Base-by-base conservation (phyloP, 2,113 vertebrate genomes). In the Carassius carassius region DNA sequence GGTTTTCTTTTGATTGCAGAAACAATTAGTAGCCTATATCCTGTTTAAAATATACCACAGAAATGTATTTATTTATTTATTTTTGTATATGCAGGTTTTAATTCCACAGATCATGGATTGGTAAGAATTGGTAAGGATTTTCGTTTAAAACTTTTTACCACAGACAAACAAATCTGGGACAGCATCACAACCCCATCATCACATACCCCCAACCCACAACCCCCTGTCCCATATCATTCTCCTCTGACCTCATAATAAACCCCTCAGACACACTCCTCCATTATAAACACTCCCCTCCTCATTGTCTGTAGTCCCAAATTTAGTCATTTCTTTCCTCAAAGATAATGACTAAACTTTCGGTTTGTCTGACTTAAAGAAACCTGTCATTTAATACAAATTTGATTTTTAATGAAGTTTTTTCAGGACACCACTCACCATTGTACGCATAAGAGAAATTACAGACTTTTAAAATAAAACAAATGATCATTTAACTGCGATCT, bases 91-190 rank as follows among this genome's bases (percentile, higher is more conserved):
- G 41, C 3, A 82, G 25, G 73, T 35, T 56, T 70, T 82, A 16
- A 49, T 80, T 32, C 1, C 16, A 25, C 23, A 41, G 16, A 47
- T 60, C 6, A 19, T 21, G 13, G 23, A 73, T 14, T 58, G 56
- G 44, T 44, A 2, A 74, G 13, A 12, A 72, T 37, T 4, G 69
- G 29, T 29, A 29, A 29, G 29, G 29, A 29, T 5, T 49, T 5
- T 5, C 12, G 47, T 12, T 21, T 47, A 12, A 72, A 10, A 89
- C 88, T 91, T 87, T 89, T 91, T 88, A 90, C 92, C 91, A 86
- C 86, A 88, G 87, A 90, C 89, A 85, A 88, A 90, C 86, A 85
- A 91, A 92, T 93, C 88, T 92, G 90, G 86, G 85, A 81, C 90
- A 91, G 82, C 17, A 32, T 82, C 65, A 83, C 58, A 54, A 11